Percentiles rank a stretch among this genome's conserved stretches.
phyloP scores from a whole-genome alignment of 1,140 invertebrate species.

The Hypothenemus hampei region DNA sequence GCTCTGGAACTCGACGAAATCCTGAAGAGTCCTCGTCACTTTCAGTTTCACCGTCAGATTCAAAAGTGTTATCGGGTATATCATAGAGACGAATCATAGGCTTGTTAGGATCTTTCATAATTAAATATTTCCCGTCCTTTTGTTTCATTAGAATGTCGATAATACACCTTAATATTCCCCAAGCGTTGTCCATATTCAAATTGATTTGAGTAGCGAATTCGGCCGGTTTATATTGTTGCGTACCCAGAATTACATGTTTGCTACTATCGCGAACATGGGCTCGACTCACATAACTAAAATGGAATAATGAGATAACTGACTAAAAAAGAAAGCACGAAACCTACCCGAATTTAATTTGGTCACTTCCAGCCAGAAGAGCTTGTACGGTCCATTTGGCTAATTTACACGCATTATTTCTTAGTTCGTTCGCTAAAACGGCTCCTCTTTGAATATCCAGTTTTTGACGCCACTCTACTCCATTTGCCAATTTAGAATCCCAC shows the following conservation, averaged over 20 bases:
- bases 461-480: slow-evolving; percentile 97
- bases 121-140: slow-evolving; percentile 94
- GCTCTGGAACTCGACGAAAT: slow-evolving; percentile 41
- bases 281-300: slow-evolving; percentile 79
- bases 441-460: slow-evolving; percentile 96
- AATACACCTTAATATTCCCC: slow-evolving; percentile 97
- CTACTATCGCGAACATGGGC: slow-evolving; percentile 88
- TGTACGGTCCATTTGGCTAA: slow-evolving; percentile 99
- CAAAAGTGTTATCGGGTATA: slow-evolving; percentile 97
- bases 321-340: background rate
- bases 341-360: slow-evolving; percentile 93
- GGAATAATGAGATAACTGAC: background rate
- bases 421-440: slow-evolving; percentile 95
- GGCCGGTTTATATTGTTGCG: slow-evolving; percentile 96
- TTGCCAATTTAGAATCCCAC: slow-evolving; percentile 94
- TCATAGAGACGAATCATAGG: slow-evolving; percentile 93
- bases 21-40: slow-evolving; percentile 67
- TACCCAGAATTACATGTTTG: slow-evolving; percentile 96
- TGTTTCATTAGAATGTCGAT: slow-evolving; percentile 98
- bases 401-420: slow-evolving; percentile 98
- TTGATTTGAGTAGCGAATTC: slow-evolving; percentile 99
- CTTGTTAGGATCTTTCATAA: slow-evolving; percentile 99
- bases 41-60: slow-evolving; percentile 92
- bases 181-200: slow-evolving; percentile 98
- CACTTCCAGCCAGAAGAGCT: slow-evolving; percentile 91